phyloP scores from a whole-genome alignment of 2,113 vertebrate genomes.

The Nanger granti region DNA sequence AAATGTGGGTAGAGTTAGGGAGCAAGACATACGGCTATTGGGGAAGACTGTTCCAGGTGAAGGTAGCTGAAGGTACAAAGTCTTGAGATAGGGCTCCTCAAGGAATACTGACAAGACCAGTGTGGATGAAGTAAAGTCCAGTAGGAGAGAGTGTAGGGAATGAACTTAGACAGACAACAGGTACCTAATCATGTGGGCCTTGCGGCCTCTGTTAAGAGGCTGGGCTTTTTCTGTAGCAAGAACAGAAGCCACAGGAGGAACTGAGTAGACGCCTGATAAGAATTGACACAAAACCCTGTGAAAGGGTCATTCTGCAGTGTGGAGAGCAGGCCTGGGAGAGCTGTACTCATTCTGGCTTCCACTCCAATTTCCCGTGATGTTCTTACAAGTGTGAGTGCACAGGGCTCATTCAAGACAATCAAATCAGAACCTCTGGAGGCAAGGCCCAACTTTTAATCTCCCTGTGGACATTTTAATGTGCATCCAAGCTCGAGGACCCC shows the following conservation, averaged over 20 bases:
- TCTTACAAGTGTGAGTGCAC: not conserved
- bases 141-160: not conserved
- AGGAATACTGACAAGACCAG: not conserved
- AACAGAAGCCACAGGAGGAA: not conserved
- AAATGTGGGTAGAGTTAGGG: accelerated
- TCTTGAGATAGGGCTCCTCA: not conserved
- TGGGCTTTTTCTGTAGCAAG: not conserved
- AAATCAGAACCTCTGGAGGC: not conserved
- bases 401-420: not conserved
- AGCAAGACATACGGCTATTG: not conserved
- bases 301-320: not conserved
- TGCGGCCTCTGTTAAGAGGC: not conserved
- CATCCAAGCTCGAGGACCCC: not conserved
- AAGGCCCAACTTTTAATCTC: not conserved
- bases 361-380: not conserved
- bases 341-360: not conserved
- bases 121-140: not conserved
- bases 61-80: not conserved
- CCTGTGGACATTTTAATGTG: not conserved
- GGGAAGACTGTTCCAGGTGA: not conserved
- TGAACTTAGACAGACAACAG: not conserved
- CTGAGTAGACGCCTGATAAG: not conserved
- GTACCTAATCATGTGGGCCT: too few relatives aligned
- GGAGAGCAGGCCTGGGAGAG: not conserved
- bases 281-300: not conserved